phyloP scores from a whole-genome alignment of 2,888 invertebrate species.

The Lochmaea capreae region DNA sequence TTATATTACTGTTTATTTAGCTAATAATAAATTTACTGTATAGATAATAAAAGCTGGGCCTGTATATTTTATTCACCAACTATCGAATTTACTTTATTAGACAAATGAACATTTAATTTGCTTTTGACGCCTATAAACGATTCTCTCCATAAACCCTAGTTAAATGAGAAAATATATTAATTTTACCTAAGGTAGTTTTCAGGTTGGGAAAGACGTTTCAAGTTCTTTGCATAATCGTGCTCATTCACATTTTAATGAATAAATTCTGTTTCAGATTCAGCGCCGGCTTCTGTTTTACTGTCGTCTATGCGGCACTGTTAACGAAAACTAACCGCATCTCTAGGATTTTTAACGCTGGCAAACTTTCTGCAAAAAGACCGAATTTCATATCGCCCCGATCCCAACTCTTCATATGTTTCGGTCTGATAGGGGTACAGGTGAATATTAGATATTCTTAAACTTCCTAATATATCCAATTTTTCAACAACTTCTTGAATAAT shows the following conservation, averaged over 20 bases:
- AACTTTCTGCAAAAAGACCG: constrained; percentile 93
- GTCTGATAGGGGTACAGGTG: constrained; percentile 89
- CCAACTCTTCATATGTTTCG: constrained; percentile 89
- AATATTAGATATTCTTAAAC: constrained; percentile 24
- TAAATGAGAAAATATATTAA: neutral
- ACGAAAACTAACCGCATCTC: constrained; percentile 98
- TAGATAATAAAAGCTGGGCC: too few species aligned
- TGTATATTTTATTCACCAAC: too few species aligned
- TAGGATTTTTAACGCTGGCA: constrained; percentile 96
- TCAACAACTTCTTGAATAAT: neutral
- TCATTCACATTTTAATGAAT: neutral
- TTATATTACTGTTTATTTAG: too few species aligned
- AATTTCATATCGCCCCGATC: constrained; percentile 93
- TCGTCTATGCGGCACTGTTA: constrained; percentile 95
- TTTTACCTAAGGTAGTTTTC: neutral
- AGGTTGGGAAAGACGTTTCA: neutral
- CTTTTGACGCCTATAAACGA: neutral
- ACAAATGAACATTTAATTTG: neutral
- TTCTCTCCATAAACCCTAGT: neutral
- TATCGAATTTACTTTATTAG: too few species aligned
- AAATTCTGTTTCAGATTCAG: constrained; percentile 72
- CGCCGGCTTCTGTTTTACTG: constrained; percentile 96
- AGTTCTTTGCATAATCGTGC: neutral
- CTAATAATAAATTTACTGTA: too few species aligned
- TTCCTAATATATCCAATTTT: too few species aligned